These are phyloP conservation scores for Melanophora roralis DNA, from an alignment of 2,888 invertebrate genomes.

Conservation along the genomic window DNA sequence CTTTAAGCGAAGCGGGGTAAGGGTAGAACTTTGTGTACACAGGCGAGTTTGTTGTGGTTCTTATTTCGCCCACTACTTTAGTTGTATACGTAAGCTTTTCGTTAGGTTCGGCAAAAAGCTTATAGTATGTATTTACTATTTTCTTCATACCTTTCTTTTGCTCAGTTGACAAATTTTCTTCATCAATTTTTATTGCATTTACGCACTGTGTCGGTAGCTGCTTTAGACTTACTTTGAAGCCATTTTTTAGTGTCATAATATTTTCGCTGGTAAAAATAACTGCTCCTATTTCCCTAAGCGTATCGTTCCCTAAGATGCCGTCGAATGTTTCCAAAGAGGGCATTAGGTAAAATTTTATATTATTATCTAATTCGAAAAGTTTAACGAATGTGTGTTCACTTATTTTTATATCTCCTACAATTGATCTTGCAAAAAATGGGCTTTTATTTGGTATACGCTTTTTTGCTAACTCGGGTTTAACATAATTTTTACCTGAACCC, in stretches of 20 bases:
- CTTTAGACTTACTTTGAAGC: not conserved
- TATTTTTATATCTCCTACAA: no score
- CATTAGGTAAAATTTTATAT: not conserved
- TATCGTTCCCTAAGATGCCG: not conserved
- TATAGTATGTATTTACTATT: not conserved
- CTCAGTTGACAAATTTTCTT: not conserved
- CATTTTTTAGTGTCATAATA: not conserved
- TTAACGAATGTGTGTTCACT: no score
- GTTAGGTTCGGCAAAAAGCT: not conserved
- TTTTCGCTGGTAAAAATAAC: not conserved
- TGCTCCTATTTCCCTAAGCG: not conserved
- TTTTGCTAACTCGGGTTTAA: not conserved
- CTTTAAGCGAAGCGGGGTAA: constrained; percentile 15
- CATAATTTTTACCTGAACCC: not conserved
- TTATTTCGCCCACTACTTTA: constrained; percentile 16
- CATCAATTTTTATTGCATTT: not conserved
- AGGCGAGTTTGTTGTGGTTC: constrained; percentile 11
- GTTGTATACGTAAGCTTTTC: not conserved
- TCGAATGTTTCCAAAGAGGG: not conserved
- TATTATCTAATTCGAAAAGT: no score
- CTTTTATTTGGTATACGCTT: not conserved
- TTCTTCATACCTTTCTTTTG: not conserved
- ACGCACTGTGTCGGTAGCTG: not conserved
- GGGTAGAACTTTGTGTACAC: constrained; percentile 34
- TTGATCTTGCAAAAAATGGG: not conserved